A percentile compares a stretch with the other conserved stretches of the same genome.
Conservation (phyloP, 1,140 invertebrate species). For the Oedothorax gibbosus region DNA sequence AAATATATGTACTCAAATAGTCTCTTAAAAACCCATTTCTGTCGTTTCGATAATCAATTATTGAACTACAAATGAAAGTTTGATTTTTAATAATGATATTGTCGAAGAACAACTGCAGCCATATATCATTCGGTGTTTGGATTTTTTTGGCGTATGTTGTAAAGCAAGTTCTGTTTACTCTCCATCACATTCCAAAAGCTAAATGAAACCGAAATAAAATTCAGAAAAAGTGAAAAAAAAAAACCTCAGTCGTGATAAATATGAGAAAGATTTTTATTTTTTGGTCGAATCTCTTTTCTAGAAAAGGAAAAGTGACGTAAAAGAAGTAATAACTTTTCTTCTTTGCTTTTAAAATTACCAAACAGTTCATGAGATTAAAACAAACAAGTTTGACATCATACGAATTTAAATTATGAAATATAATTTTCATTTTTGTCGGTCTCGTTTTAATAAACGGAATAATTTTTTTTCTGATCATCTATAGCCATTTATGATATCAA, state of each 20-base stretch:
- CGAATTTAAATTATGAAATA: too few species aligned
- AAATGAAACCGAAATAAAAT: constrained; percentile 59
- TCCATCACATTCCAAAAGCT: constrained; percentile 43
- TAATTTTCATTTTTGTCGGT: too few species aligned
- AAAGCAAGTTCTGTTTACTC: constrained; percentile 3
- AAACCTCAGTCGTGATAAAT: constrained; percentile 46
- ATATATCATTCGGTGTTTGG: constrained; percentile 32
- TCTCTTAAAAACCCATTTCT: constrained; percentile 41
- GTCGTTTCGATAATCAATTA: constrained; percentile 36
- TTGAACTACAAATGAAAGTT: constrained; percentile 37
- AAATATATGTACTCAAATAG: background rate
- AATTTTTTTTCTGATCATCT: too few species aligned
- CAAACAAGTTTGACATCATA: too few species aligned
- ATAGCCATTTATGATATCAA: too few species aligned
- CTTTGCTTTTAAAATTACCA: too few species aligned
- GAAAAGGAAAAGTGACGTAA: constrained; percentile 25
- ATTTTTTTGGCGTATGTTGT: background rate
- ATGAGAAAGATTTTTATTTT: constrained; percentile 53
- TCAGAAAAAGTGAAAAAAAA: constrained; percentile 21
- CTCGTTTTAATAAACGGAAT: too few species aligned
- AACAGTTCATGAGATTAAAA: too few species aligned
- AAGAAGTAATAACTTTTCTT: too few species aligned
- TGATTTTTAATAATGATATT: constrained; percentile 51
- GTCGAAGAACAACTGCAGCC: constrained; percentile 8
- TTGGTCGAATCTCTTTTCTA: constrained; percentile 52